Conservation (phyloP, 2,113 vertebrate genomes). For the Misgurnus anguillicaudatus region DNA sequence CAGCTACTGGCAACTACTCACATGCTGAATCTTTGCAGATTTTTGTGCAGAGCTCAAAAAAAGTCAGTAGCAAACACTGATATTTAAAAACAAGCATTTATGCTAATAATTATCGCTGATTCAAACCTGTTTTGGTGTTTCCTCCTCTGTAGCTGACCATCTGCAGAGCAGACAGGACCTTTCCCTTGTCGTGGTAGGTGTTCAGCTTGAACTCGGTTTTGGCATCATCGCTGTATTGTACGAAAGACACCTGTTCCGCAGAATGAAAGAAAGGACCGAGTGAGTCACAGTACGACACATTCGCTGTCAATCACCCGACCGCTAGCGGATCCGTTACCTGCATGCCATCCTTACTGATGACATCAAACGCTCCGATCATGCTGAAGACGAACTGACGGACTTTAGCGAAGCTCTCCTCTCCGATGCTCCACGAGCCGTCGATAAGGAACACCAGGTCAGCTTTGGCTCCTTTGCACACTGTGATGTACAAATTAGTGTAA, state of each 20-base stretch:
- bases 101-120: too few species aligned
- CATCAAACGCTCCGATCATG: slow-evolving; percentile 93
- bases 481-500: neutral
- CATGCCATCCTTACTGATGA: slow-evolving; percentile 86
- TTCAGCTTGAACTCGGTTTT: slow-evolving; percentile 97
- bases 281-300: slow-evolving; percentile 14
- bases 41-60: too few species aligned
- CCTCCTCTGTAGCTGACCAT: slow-evolving; percentile 93
- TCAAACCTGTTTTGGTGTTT: slow-evolving; percentile 94
- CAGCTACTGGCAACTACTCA: too few species aligned
- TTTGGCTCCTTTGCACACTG: slow-evolving; percentile 96
- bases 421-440: slow-evolving; percentile 98
- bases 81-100: too few species aligned
- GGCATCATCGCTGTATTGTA: slow-evolving; percentile 95
- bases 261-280: neutral
- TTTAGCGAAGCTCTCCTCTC: slow-evolving; percentile 96
- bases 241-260: slow-evolving; percentile 88
- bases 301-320: neutral
- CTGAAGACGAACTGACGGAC: slow-evolving; percentile 94
- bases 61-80: too few species aligned
- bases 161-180: slow-evolving; percentile 86
- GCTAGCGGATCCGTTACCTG: slow-evolving; percentile 78
- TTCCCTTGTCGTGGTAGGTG: slow-evolving; percentile 89
- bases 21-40: too few species aligned
- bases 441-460: slow-evolving; percentile 97